A percentile compares a stretch with the other conserved stretches of the same genome.
Evolutionary conservation across 2,113 vertebrate species (phyloP).

Genomic region (Oophaga pumilio): DNA sequence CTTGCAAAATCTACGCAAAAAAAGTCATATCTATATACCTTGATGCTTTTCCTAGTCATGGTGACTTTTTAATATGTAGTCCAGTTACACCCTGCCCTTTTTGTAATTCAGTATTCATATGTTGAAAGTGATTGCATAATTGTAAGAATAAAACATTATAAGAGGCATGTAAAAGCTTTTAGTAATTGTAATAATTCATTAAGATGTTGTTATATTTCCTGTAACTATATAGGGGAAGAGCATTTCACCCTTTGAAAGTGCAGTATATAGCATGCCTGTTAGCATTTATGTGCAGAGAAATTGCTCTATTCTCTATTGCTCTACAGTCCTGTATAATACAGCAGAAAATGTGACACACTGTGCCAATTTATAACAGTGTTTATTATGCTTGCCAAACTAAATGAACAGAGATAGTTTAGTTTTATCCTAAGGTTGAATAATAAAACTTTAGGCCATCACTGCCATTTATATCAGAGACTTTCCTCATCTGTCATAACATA

Average conservation of each 20-base stretch:
- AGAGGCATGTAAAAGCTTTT: too few species aligned
- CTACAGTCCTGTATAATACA: slow-evolving; percentile 38
- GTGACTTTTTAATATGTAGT: too few species aligned
- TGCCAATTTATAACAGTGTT: slow-evolving; percentile 65
- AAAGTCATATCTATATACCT: too few species aligned
- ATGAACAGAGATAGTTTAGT: slow-evolving; percentile 69
- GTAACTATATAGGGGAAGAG: not conserved
- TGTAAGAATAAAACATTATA: too few species aligned
- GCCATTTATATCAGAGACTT: slow-evolving; percentile 74
- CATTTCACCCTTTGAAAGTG: not conserved
- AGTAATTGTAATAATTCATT: not conserved
- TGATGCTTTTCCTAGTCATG: too few species aligned
- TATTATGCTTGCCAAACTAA: slow-evolving; percentile 70
- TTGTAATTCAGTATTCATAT: too few species aligned
- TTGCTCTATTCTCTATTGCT: not conserved
- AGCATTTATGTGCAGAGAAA: not conserved
- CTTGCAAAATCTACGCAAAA: too few species aligned
- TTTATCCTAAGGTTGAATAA: slow-evolving; percentile 65
- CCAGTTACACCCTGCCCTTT: too few species aligned
- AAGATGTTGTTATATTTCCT: not conserved
- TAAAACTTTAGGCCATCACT: slow-evolving; percentile 71
- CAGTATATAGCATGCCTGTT: not conserved
- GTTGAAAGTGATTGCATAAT: too few species aligned
- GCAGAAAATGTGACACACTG: slow-evolving; percentile 59
- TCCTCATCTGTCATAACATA: slow-evolving; percentile 76